phyloP scores from a whole-genome alignment of 2,888 invertebrate genomes.

The Automeris io region DNA sequence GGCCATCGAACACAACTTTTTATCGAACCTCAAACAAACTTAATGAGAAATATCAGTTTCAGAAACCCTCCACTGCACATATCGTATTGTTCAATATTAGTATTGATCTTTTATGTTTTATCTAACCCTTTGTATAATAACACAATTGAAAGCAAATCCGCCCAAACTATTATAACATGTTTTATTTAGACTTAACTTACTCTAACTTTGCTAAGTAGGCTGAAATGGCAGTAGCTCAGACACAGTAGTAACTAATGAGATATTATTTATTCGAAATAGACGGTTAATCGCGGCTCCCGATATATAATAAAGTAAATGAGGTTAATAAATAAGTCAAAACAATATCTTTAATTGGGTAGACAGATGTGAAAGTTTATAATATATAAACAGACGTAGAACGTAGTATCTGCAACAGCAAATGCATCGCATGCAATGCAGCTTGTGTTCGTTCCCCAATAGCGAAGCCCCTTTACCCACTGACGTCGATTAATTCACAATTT shows the following conservation, averaged over 20 bases:
- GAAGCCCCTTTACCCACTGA: slow-evolving; percentile 20
- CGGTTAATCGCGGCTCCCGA: too few relatives aligned
- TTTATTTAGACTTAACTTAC: too few relatives aligned
- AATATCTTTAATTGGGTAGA: slow-evolving; percentile 17
- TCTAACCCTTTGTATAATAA: not conserved
- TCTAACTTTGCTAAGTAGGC: too few relatives aligned
- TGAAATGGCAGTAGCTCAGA: too few relatives aligned
- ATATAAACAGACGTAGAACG: slow-evolving; percentile 41
- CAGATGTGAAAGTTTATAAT: slow-evolving; percentile 62
- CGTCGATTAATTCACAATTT: slow-evolving; percentile 40
- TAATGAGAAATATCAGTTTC: slow-evolving; percentile 75
- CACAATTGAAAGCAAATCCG: slow-evolving; percentile 5
- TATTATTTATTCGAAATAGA: too few relatives aligned
- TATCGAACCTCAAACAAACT: slow-evolving; percentile 61
- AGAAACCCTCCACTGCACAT: slow-evolving; percentile 61
- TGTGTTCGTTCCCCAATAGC: slow-evolving; percentile 56
- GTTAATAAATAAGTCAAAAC: not conserved
- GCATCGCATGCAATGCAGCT: slow-evolving; percentile 46
- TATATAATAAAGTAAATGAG: not conserved
- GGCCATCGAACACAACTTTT: slow-evolving; percentile 62
- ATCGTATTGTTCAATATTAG: slow-evolving; percentile 65
- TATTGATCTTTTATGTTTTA: slow-evolving; percentile 31
- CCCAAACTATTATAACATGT: too few relatives aligned
- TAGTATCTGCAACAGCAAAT: slow-evolving; percentile 64
- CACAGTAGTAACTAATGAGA: too few relatives aligned